Evolutionary conservation across 1,140 invertebrate species (phyloP), one percentile per base, ranked within the genome.

Genomic region (Drosophila mayri): DNA sequence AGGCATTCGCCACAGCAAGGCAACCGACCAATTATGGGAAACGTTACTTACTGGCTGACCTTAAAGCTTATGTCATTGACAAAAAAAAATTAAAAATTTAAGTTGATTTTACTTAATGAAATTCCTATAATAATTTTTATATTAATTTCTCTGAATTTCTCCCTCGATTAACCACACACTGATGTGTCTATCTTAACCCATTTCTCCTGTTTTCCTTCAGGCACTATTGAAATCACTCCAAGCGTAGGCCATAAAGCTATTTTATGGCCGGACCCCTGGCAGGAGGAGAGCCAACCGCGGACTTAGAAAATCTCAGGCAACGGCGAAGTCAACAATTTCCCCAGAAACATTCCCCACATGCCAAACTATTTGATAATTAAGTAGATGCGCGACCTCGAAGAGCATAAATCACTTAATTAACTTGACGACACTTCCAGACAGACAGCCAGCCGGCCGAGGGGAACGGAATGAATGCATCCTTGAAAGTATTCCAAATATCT

Each of bases 321-420:
- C 47, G 47, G n/a, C 30, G 37, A 37, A 66, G 62, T 30, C 52
- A 81, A 81, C 71, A 84, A 84, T 81, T 87, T 80, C 76, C 71
- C 46, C 63, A 50, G 61, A 81, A 90, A 90, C 78, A 90, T 90
- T 90, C 86, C 78, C 67, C 65, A 81, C 80, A 90, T 90, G 81
- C 85, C 85, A 90, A 83, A 90, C 78, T 90, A 90, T 90, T 90
- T 90, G 85, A 90, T 90, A 90, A 90, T 90, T 90, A 90, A 90
- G 85, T 90, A 90, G 85, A 90, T 79, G 74, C 81, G 81, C 86
- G 86, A 90, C 85, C 86, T 90, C 86, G 70, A 85, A 47, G 78
- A 70, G 78, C 81, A 90, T 90, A 90, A 90, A 90, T 90, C 85
- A 90, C 85, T 90, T 90, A 90, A 90, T 90, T 90, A 90, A 90